Conservation (phyloP, 2,113 vertebrate genomes). For the Paramormyrops kingsleyae region DNA sequence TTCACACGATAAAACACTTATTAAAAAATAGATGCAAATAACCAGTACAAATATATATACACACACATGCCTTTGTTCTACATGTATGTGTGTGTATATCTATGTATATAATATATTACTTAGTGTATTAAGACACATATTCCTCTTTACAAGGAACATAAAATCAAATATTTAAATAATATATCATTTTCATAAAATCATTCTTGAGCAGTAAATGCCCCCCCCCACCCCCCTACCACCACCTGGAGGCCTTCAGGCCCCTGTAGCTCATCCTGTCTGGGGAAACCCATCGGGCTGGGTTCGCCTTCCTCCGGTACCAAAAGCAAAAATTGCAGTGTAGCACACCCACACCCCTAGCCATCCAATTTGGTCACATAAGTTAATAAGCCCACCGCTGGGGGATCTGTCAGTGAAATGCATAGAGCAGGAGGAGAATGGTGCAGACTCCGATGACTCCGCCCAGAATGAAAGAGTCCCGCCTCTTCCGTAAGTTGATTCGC, state of each 20-base stretch:
- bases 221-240: not conserved
- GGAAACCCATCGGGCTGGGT: not conserved
- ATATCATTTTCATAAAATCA: slow-evolving; percentile 16
- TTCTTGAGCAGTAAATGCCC: not conserved
- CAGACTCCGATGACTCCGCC: slow-evolving; percentile 82
- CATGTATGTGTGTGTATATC: not conserved
- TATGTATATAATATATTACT: slow-evolving; percentile 9
- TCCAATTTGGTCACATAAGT: not conserved
- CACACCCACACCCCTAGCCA: slow-evolving; percentile 9
- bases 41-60: slow-evolving; percentile 7
- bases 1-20: not conserved
- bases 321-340: not conserved
- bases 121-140: not conserved
- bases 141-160: slow-evolving; percentile 10
- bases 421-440: slow-evolving; percentile 86
- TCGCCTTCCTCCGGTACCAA: not conserved
- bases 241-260: not conserved
- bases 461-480: slow-evolving; percentile 88
- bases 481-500: slow-evolving; percentile 90
- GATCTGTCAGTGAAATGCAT: slow-evolving; percentile 85
- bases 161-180: slow-evolving; percentile 14
- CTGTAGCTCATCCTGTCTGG: not conserved
- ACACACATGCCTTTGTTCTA: not conserved
- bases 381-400: not conserved
- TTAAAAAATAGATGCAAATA: not conserved